Evolutionary conservation across 2,888 invertebrate genomes (phyloP).

Genomic region (Tinea pellionella): DNA sequence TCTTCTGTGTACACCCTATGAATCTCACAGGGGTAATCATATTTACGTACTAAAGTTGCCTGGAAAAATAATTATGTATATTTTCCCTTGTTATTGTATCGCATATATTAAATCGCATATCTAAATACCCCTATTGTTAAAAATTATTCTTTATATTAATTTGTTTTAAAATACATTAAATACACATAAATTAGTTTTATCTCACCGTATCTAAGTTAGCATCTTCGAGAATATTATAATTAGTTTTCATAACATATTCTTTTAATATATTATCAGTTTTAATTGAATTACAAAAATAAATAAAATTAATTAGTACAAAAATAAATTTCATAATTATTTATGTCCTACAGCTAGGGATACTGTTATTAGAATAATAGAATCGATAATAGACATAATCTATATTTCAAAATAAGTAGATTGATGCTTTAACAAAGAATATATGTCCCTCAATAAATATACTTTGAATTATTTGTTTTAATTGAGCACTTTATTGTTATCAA

Average conservation of each 20-base stretch:
- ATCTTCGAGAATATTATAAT: constrained; percentile 37
- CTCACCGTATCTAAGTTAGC: constrained; percentile 51
- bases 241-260: neutral
- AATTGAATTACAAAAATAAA: neutral
- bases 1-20: constrained; percentile 81
- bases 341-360: neutral
- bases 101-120: too few relatives aligned
- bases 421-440: neutral
- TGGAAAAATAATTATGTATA: constrained; percentile 19
- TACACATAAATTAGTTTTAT: constrained; percentile 16
- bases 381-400: neutral
- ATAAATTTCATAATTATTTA: neutral
- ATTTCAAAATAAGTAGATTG: too few relatives aligned
- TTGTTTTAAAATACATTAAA: neutral
- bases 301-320: neutral
- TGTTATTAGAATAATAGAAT: neutral
- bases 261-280: neutral
- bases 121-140: too few relatives aligned
- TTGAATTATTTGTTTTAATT: neutral
- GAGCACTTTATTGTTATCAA: neutral
- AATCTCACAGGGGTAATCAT: constrained; percentile 79
- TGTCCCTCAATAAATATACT: neutral
- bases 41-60: constrained; percentile 52
- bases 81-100: too few relatives aligned
- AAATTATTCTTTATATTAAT: neutral